Percentiles rank a stretch among this genome's conserved stretches.
phyloP scores from a whole-genome alignment of 2,888 invertebrate species.

The Stomorhina lunata region DNA sequence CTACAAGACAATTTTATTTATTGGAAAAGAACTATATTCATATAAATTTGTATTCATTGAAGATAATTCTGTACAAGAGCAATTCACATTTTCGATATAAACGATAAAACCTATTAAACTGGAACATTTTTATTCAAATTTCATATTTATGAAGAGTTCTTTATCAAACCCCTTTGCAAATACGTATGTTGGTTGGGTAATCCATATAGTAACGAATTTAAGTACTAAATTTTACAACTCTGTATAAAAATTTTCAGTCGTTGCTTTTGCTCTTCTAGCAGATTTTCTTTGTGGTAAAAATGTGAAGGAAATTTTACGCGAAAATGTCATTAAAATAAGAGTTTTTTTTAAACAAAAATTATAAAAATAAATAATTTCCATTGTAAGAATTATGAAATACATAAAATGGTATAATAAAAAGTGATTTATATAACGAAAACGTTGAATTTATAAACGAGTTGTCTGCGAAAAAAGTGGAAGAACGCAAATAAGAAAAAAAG shows the following conservation, averaged over 20 bases:
- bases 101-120: too few species aligned
- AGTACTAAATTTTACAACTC: neutral
- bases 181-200: too few species aligned
- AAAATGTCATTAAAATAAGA: slow-evolving; percentile 38
- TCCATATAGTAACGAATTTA: too few species aligned
- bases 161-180: too few species aligned
- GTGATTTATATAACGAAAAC: neutral
- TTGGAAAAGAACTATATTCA: too few species aligned
- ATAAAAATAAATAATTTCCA: neutral
- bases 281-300: slow-evolving; percentile 57
- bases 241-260: slow-evolving; percentile 53
- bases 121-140: too few species aligned
- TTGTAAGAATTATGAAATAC: neutral
- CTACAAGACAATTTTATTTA: too few species aligned
- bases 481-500: slow-evolving; percentile 18
- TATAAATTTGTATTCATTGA: too few species aligned
- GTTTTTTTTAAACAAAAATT: slow-evolving; percentile 2
- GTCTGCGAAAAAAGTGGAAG: slow-evolving; percentile 30
- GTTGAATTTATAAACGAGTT: neutral
- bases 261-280: slow-evolving; percentile 49
- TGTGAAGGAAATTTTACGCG: slow-evolving; percentile 19
- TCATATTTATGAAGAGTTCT: too few species aligned
- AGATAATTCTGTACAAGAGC: too few species aligned
- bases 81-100: too few species aligned
- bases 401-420: neutral